Evolutionary conservation across 2,113 vertebrate genomes (phyloP), one percentile per base, ranked within the genome.

Genomic region (Muntiacus reevesi): DNA sequence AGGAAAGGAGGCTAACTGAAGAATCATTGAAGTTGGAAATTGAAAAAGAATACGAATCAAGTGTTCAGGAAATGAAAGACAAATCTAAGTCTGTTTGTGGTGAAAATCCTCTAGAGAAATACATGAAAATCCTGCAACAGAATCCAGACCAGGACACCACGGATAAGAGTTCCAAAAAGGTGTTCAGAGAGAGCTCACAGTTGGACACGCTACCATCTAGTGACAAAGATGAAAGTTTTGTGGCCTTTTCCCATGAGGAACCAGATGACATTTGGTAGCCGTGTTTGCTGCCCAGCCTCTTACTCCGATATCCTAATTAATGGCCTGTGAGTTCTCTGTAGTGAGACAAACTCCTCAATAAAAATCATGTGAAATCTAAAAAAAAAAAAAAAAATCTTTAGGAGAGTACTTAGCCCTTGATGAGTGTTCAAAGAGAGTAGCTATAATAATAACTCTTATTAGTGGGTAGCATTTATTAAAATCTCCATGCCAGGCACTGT

Each of bases 41-140:
- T 76, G 95, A 95, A 27, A 96, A 96, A 89, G 76, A 95, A 71
- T 95, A 98, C 94, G 97, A 97, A 94, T 94, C 45, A 2, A 95
- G 11, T 78, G 43, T 43, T 74, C 91, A 97, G 92, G 98, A 96
- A 97, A 93, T 60, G 59, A 96, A 98, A 94, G 97, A 98, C 7
- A 55, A 96, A n/a, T 89, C 96, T 71, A 47, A 96, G n/a, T 92
- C 96, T 64, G 25, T 12, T 62, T 23, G 43, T 36, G 86, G 79
- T 87, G 95, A 97, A 96, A 99, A 99, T 98, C 99, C 99, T 5
- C 96, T 99, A 89, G 99, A 99, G 97, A 99, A 99, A 96, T 99
- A 99, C 97, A 99, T 99, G 99, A 99, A 99, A 98, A 99, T 99
- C 98, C 98, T 99, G 81, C 99, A 99, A 97, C 98, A 99, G 97